Evolutionary conservation across 2,113 vertebrate species (phyloP).

Genomic region (Anhinga rufa): DNA sequence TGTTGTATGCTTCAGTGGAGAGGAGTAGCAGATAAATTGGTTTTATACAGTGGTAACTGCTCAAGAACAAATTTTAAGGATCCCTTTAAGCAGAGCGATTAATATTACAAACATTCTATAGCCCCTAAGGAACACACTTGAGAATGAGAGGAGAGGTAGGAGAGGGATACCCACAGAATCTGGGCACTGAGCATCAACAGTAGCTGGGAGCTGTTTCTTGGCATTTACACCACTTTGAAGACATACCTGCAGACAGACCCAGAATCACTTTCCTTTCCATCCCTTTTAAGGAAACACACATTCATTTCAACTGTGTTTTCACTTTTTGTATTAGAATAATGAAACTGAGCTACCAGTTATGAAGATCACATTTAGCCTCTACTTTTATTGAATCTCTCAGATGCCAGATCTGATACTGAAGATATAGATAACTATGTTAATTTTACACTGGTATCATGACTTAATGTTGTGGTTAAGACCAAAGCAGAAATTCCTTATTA

Average conservation of each 20-base stretch:
- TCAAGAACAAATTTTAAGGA: slow-evolving; percentile 16
- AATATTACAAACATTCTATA: not conserved
- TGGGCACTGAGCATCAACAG: not conserved
- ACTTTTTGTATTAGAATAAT: not conserved
- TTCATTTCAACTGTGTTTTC: not conserved
- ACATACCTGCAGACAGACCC: not conserved
- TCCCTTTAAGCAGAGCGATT: not conserved
- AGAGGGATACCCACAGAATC: not conserved
- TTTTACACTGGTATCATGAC: not conserved
- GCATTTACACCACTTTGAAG: not conserved
- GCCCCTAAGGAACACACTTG: not conserved
- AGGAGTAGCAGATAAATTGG: not conserved
- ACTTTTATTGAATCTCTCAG: not conserved
- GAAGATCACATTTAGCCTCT: not conserved
- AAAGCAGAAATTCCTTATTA: not conserved
- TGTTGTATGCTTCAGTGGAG: not conserved
- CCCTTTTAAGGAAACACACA: not conserved
- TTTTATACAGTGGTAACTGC: slow-evolving; percentile 6
- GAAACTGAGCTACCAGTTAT: not conserved
- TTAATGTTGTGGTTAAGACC: not conserved
- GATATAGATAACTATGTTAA: not conserved
- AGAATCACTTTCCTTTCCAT: not conserved
- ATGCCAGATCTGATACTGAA: not conserved
- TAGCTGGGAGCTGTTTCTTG: not conserved
- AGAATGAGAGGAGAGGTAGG: not conserved